Evolutionary conservation across 1,140 invertebrate species (phyloP), one percentile per base, ranked within the genome.

Genomic region (Drosophila virilis): DNA sequence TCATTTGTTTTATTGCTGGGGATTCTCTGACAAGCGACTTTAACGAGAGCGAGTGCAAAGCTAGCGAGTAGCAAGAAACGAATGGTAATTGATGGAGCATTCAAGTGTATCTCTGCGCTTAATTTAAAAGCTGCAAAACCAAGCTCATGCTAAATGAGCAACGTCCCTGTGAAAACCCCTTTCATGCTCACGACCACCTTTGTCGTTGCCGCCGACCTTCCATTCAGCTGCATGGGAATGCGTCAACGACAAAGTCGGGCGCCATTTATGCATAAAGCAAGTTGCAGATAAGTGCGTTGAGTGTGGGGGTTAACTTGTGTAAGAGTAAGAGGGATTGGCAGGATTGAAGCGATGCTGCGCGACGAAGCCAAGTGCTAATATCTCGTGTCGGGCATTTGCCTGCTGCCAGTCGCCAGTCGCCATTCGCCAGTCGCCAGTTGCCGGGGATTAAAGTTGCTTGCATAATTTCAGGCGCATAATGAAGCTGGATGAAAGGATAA

Each of bases 221-320:
- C 37, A 12, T 15, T 28, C 6, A 40, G 9, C 15, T 58, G 64
- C 9, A 43, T 28, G 33, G 15, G 10, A 32, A 58, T 59, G 64
- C 62, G 45, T 38, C 37, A 51, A 46, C 62, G 62, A 71, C 61
- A 85, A 78, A 84, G 66, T 85, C 61, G 69, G 17, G 17, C 61
- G 50, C 61, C 74, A 84, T 86, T 85, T 81, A 85, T 86, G 78
- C 81, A 88, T 69, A 88, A 85, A 88, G 67, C 74, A 69, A 77
- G 65, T 72, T 59, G 57, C 60, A 76, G 66, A 85, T 80, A 86
- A 81, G 77, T 77, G 64, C 51, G 55, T 57, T 12, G 12, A 9
- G 17, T 1, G 17, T 1, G 17, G 42, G 42, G 42, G 8, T 12
- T 15, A 15, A 45, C 42, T 45, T 12, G 38, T 12, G 8, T 12